Percentiles rank a stretch among this genome's conserved stretches.
Evolutionary conservation across 2,113 vertebrate genomes (phyloP).

Genomic region (Emydocephalus ijimae): DNA sequence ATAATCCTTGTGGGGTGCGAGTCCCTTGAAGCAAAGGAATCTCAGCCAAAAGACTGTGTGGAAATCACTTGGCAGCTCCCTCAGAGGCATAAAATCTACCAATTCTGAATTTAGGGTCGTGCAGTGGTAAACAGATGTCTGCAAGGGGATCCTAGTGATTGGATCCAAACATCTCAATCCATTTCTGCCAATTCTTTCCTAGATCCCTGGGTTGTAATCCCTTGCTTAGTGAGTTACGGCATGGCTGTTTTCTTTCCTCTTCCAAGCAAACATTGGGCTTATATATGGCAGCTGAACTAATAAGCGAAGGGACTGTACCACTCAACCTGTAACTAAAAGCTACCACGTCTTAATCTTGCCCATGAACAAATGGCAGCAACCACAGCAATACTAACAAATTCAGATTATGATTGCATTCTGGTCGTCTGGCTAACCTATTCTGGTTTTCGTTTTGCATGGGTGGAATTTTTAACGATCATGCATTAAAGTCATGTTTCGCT

Average conservation of each 20-base stretch:
- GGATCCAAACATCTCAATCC: not conserved
- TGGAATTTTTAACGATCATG: too few species aligned
- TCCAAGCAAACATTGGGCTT: not conserved
- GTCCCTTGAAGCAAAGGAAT: not conserved
- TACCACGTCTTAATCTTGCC: not conserved
- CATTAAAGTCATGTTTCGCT: not conserved
- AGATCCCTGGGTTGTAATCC: not conserved
- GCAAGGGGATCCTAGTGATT: not conserved
- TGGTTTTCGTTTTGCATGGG: not conserved
- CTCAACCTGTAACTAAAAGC: not conserved
- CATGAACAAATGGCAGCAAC: not conserved
- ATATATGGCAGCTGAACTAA: accelerated
- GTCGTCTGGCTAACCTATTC: not conserved
- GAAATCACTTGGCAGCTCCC: conserved; percentile 2
- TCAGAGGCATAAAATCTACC: accelerated
- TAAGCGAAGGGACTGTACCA: not conserved
- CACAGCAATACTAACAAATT: not conserved
- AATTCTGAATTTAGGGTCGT: not conserved
- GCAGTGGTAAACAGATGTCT: accelerated
- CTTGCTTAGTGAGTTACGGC: not conserved
- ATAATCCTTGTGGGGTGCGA: not conserved
- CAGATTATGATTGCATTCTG: not conserved
- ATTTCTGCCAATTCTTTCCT: not conserved
- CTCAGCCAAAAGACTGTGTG: accelerated
- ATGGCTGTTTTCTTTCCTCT: not conserved